Base-by-base conservation (phyloP, 2,888 invertebrate species). In the Eupithecia abbreviata region DNA sequence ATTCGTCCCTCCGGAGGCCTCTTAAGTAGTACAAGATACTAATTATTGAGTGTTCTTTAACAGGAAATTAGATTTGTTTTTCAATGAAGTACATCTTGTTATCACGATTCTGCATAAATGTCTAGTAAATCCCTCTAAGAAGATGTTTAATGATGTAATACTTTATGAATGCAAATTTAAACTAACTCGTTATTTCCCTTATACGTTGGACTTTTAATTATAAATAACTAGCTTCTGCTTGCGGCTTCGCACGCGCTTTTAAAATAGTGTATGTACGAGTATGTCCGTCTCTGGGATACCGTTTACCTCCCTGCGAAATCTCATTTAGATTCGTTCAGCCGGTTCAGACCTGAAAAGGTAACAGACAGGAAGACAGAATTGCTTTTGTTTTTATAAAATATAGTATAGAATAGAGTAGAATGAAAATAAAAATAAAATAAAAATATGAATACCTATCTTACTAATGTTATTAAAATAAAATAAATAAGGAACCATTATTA, bases 31-130 rank as follows among this genome's bases (percentile, higher is more conserved):
- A 30, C 30, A 30, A 49, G 72, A 71, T 75, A 66, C 76, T 82
- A 81, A 81, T 82, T 77, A 75, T 78, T 67, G 67, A 76, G 71
- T 76, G 72, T 75, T 58, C 62, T 73, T 80, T 18, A 71, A 73
- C 77, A 80, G 80, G 79, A 81, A 79, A 80, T 80, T 66, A 71
- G 49, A 62, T 82, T 77, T 73, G 73, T 80, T 73, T 77, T 72
- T 51, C 67, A 66, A 66, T 30, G n/a, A 76, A 58, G 62, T 47
- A 73, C 55, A 58, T 7, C 15, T 75, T 65, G 68, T 49, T 71
- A 77, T 77, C 75, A 78, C 76, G 76, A 73, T 72, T 78, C 41
- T 78, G 72, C 70, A 73, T 75, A 69, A 66, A 69, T 66, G 67
- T 72, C 68, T 45, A 18, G 43, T 68, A 18, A 68, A 68, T 45